Conservation (phyloP, 2,797 vertebrate species). For the Gorsachius magnificus region DNA sequence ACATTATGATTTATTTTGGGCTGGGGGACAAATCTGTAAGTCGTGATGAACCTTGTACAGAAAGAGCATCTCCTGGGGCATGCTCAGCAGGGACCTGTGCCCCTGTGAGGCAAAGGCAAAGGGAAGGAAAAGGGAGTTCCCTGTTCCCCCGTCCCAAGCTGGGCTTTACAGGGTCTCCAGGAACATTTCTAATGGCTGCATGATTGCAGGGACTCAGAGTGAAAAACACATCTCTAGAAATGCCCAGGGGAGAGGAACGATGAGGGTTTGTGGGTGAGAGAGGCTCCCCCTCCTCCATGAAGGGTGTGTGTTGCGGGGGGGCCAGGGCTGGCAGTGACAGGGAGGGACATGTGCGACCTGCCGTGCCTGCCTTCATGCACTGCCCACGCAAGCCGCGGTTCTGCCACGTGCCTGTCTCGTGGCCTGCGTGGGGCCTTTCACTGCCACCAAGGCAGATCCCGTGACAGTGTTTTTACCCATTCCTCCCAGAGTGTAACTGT, state of each 20-base stretch:
- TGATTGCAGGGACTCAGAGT: neutral
- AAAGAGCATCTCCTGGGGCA: neutral
- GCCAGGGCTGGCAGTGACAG: neutral
- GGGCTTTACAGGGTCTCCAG: rapidly evolving
- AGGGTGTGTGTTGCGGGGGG: rapidly evolving
- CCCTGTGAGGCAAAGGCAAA: neutral
- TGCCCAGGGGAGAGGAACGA: neutral
- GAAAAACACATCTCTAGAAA: neutral
- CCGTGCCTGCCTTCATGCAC: neutral
- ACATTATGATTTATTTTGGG: neutral
- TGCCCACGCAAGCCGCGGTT: neutral
- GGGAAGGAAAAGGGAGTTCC: neutral
- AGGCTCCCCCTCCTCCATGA: neutral
- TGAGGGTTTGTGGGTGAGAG: neutral
- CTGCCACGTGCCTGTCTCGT: rapidly evolving
- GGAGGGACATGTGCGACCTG: rapidly evolving
- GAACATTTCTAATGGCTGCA: neutral
- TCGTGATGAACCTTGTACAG: neutral
- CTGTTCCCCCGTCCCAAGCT: neutral
- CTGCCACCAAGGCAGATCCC: neutral
- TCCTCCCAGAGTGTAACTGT: constrained; percentile 84
- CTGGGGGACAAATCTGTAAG: neutral
- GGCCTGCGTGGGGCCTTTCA: neutral
- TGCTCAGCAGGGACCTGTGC: neutral
- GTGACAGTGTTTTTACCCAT: neutral